Evolutionary conservation across 2,888 invertebrate genomes (phyloP), one percentile per base, ranked within the genome.

Genomic region (Andrena fulva): DNA sequence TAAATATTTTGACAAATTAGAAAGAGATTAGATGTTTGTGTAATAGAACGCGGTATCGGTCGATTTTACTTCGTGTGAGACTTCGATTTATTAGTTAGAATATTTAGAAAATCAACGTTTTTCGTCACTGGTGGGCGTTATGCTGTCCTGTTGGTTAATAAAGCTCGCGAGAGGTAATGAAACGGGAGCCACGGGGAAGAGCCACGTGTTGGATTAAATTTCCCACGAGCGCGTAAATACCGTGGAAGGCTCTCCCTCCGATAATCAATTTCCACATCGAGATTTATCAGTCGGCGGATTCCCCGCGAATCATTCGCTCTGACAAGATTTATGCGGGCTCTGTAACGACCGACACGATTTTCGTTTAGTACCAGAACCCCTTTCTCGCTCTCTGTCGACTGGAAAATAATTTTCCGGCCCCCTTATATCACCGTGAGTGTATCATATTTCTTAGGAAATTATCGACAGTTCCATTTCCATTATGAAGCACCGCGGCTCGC

Each of bases 211-310:
- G 31, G 31, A 68, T 54, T 31, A 24, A 33, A 31, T 68, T 33
- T 68, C 54, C 33, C 31, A 12, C 20, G 20, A 10, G 12, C 67
- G 50, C 33, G 54, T 68, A 54, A 68, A 52, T 68, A 54, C 50
- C 31, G 56, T 69, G 50, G 73, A 77, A 71, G 77, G 63, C 76
- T 68, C 67, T 20, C 56, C 62, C 66, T 68, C 64, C 81, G 75
- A 85, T 87, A 83, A 87, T 85, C 87, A 85, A 87, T 87, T 84
- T 81, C 67, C 67, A 56, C 72, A 73, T 82, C 70, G 79, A 79
- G 80, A 85, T 87, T 85, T 85, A 87, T 87, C 86, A 82, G 69
- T 78, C 77, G 66, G 33, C 29, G 54, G 33, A 67, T 59, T 73
- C 72, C 52, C 75, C 42, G 64, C 81, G 73, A 73, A 86, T 83